These are phyloP conservation scores for Heliopora coerulea DNA, from an alignment of 92 coral and sea anemone species.

Conservation along the genomic window DNA sequence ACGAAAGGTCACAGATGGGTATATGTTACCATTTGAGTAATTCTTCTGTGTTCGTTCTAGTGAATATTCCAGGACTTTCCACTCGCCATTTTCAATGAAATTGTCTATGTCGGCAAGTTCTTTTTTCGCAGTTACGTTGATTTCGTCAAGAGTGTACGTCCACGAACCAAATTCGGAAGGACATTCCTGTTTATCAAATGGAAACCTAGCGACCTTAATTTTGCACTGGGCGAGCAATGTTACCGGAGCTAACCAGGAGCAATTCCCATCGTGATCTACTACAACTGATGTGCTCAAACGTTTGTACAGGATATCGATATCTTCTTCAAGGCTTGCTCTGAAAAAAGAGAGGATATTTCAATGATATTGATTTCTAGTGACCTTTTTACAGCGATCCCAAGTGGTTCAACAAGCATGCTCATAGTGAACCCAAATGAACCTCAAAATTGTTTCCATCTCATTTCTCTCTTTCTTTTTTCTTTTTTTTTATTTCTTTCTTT, in stretches of 20 bases:
- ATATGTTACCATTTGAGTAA: not conserved
- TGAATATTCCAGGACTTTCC: not conserved
- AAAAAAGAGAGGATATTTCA: not conserved
- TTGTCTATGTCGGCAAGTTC: constrained; percentile 60
- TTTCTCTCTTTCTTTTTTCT: too few relatives aligned
- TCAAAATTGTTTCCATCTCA: too few relatives aligned
- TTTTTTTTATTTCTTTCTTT: too few relatives aligned
- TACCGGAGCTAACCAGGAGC: constrained; percentile 80
- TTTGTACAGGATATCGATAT: constrained; percentile 80
- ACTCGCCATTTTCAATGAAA: constrained; percentile 60
- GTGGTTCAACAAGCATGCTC: too few relatives aligned
- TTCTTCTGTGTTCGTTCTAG: not conserved
- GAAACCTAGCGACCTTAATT: constrained; percentile 81
- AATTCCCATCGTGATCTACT: constrained; percentile 56
- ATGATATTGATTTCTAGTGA: not conserved
- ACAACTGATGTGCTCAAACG: constrained; percentile 75
- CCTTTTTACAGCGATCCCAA: too few relatives aligned
- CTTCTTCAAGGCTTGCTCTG: constrained; percentile 55
- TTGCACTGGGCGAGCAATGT: constrained; percentile 87
- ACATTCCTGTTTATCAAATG: constrained; percentile 83
- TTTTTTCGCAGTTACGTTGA: constrained; percentile 55
- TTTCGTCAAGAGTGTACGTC: constrained; percentile 65
- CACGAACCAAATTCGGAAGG: constrained; percentile 76
- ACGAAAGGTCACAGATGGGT: constrained; percentile 1
- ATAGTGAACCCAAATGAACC: too few relatives aligned